phyloP scores from a whole-genome alignment of 1,140 invertebrate species.

The Caenorhabditis elegans region WBcel235 BX284602.5:4124501-4125000 shows the following conservation, averaged over 20 bases:
- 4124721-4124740: neutral
- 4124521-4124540: conserved; percentile 25
- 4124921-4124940: conserved; percentile 40
- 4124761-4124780: conserved; percentile 6
- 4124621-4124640: conserved; percentile 32
- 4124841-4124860: conserved; percentile 51
- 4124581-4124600: neutral
- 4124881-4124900: conserved; percentile 64
- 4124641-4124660: conserved; percentile 28
- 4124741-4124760: neutral
- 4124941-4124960: conserved; percentile 30
- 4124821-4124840: conserved; percentile 63
- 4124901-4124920: conserved; percentile 35
- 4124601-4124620: neutral
- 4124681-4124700: neutral
- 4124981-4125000: conserved; percentile 27
- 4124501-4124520: conserved; percentile 38
- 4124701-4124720: neutral
- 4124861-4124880: neutral
- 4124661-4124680: conserved; percentile 29
- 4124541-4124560: conserved; percentile 26
- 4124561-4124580: conserved; percentile 29
- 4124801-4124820: conserved; percentile 61
- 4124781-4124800: neutral
- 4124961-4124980: conserved; percentile 35